phyloP scores from a whole-genome alignment of 1,140 invertebrate genomes.

The Pseudomyrmex concolor region DNA sequence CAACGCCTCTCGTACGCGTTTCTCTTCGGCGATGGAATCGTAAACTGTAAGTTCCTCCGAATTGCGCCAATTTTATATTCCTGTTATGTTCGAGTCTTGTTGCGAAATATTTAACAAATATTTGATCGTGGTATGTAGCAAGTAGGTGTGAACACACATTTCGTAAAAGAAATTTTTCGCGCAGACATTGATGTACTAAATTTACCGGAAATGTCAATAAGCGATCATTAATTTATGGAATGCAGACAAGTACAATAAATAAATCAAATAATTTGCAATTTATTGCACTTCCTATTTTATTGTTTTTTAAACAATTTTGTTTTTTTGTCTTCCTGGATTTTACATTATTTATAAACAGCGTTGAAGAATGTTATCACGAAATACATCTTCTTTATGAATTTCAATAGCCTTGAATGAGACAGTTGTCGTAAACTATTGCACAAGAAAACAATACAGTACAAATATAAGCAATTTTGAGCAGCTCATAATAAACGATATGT shows the following conservation, averaged over 20 bases:
- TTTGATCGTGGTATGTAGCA: slow-evolving; percentile 17
- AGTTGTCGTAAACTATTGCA: slow-evolving; percentile 55
- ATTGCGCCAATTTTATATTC: slow-evolving; percentile 73
- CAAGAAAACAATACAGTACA: slow-evolving; percentile 4
- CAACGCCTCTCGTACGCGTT: background rate
- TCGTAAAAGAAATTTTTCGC: slow-evolving; percentile 15
- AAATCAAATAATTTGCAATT: slow-evolving; percentile 22
- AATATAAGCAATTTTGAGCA: slow-evolving; percentile 9
- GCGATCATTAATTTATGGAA: background rate
- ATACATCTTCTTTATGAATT: slow-evolving; percentile 53
- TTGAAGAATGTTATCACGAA: background rate
- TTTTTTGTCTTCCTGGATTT: slow-evolving; percentile 22
- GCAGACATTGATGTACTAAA: slow-evolving; percentile 3
- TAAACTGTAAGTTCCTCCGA: slow-evolving; percentile 58
- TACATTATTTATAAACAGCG: slow-evolving; percentile 48
- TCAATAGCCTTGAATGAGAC: slow-evolving; percentile 9
- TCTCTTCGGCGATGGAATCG: slow-evolving; percentile 25
- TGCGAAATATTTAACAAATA: slow-evolving; percentile 60
- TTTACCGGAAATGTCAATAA: background rate
- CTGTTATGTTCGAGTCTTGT: slow-evolving; percentile 12
- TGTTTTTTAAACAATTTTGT: background rate
- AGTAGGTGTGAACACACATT: background rate
- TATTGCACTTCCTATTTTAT: slow-evolving; percentile 19
- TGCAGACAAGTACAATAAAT: background rate
- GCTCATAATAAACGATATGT: background rate